These are phyloP conservation scores for Alligator sinensis DNA, from an alignment of 2,113 vertebrate species.

Conservation along the genomic window DNA sequence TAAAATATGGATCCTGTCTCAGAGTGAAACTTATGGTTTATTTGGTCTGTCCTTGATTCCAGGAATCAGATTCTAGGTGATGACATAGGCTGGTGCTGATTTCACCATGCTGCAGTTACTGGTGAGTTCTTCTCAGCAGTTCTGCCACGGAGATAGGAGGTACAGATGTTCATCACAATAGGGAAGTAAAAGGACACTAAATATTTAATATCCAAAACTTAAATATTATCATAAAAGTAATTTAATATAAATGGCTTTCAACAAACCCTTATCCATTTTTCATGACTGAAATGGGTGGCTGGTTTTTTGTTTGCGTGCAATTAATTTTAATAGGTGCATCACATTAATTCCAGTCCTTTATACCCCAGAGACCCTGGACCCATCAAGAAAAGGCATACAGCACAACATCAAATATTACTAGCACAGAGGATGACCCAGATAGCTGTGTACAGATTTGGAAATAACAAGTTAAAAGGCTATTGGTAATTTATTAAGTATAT, in stretches of 20 bases:
- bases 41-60: neutral
- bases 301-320: conserved; percentile 79
- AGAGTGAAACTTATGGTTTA: neutral
- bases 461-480: conserved; percentile 69
- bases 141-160: neutral
- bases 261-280: conserved; percentile 81
- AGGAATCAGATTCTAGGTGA: neutral
- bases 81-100: neutral
- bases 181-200: conserved; percentile 70
- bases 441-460: conserved; percentile 45
- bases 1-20: neutral
- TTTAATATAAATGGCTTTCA: conserved; percentile 85
- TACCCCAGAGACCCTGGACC: conserved; percentile 40
- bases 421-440: conserved; percentile 26
- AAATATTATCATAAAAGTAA: conserved; percentile 85
- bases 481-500: conserved; percentile 50
- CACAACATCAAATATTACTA: conserved; percentile 51
- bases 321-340: conserved; percentile 81
- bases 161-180: conserved; percentile 46
- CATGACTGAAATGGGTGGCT: conserved; percentile 73
- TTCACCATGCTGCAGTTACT: neutral
- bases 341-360: conserved; percentile 57
- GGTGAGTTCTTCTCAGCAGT: neutral
- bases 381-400: conserved; percentile 62
- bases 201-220: conserved; percentile 82